A percentile compares a stretch with the other conserved stretches of the same genome.
These are phyloP conservation scores for Kryptolebias marmoratus DNA, from an alignment of 2,113 vertebrate genomes.

Conservation along the genomic window DNA sequence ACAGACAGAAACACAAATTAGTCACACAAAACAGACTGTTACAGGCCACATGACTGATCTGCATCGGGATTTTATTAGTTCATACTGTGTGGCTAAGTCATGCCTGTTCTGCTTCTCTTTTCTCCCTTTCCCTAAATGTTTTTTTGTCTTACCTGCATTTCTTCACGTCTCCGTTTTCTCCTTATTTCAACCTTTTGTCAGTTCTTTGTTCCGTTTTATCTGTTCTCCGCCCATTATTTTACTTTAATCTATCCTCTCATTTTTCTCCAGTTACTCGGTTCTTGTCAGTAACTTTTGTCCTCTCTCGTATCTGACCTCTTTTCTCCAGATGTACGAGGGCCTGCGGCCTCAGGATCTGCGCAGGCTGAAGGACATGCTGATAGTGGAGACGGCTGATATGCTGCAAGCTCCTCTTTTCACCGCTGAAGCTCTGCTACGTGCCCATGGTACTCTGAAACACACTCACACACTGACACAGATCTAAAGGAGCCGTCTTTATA, in stretches of 20 bases:
- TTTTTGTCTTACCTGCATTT: neutral
- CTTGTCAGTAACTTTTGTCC: neutral
- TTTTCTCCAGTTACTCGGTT: neutral
- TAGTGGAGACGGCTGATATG: constrained; percentile 99
- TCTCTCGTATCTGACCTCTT: constrained; percentile 10
- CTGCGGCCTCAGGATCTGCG: constrained; percentile 93
- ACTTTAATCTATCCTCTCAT: neutral
- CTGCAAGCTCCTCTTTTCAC: constrained; percentile 96
- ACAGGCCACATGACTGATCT: constrained; percentile 41
- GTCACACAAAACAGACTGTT: constrained; percentile 15
- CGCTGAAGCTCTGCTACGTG: constrained; percentile 95
- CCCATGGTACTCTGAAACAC: constrained; percentile 86
- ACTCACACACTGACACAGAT: constrained; percentile 9
- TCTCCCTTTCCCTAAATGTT: constrained; percentile 5
- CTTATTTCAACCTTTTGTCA: constrained; percentile 3
- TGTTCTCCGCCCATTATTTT: constrained; percentile 4
- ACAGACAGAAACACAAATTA: constrained; percentile 17
- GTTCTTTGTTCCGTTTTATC: neutral
- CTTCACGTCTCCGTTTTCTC: neutral
- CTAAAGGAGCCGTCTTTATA: neutral
- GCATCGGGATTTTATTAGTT: constrained; percentile 20
- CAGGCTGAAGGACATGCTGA: constrained; percentile 96
- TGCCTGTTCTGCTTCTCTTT: constrained; percentile 17
- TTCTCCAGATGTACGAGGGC: constrained; percentile 88
- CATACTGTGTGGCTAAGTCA: constrained; percentile 14